Percentiles rank a stretch among this genome's conserved stretches.
phyloP scores from a whole-genome alignment of 2,888 invertebrate species.

The Cheiracanthium punctorium region DNA sequence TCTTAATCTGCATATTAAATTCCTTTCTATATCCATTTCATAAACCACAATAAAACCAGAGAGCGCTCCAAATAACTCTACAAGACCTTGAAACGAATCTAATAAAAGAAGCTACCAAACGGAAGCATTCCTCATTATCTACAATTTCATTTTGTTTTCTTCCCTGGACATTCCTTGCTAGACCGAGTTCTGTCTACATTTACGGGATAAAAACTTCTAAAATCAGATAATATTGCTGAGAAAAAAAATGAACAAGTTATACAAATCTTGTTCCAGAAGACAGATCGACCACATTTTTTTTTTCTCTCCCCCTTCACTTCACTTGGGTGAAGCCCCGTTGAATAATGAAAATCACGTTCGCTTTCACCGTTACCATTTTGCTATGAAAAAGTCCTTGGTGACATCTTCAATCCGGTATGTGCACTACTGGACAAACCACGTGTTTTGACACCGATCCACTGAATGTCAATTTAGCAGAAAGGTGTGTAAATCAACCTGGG shows the following conservation, averaged over 20 bases:
- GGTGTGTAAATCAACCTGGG: constrained; percentile 57
- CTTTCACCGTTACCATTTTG: constrained; percentile 24
- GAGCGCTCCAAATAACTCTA: not conserved
- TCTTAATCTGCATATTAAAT: too few relatives aligned
- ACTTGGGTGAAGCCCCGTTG: constrained; percentile 38
- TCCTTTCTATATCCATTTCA: too few relatives aligned
- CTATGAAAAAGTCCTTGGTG: constrained; percentile 38
- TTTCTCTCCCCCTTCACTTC: not conserved
- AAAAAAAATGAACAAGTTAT: too few relatives aligned
- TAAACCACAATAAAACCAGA: not conserved
- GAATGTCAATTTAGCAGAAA: constrained; percentile 41
- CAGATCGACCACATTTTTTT: not conserved
- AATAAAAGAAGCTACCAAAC: not conserved
- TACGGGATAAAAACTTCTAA: too few relatives aligned
- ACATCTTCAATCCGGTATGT: constrained; percentile 27
- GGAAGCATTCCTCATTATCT: not conserved
- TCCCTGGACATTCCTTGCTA: too few relatives aligned
- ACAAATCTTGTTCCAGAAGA: not conserved
- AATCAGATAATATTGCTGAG: too few relatives aligned
- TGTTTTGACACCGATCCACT: constrained; percentile 16
- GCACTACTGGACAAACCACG: constrained; percentile 14
- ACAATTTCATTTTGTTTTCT: not conserved
- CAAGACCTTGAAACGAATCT: not conserved
- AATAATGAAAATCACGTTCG: constrained; percentile 56
- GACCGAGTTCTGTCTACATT: too few relatives aligned